Conservation (phyloP, 1,140 invertebrate genomes). For the Pseudomyrmex sp. region DNA sequence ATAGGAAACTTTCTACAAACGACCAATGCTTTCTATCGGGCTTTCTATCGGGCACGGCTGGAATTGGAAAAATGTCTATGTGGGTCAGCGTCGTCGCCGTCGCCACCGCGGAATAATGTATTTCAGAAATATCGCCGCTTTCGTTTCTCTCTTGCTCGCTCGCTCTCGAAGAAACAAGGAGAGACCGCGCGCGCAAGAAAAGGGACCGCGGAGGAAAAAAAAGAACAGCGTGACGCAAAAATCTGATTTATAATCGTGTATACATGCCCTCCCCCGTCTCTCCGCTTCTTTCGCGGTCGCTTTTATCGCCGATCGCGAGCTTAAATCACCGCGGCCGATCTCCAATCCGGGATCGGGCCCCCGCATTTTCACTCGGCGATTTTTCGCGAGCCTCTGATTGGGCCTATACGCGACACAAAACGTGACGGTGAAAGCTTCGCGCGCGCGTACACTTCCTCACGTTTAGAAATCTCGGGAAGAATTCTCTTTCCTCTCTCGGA, state of each 20-base stretch:
- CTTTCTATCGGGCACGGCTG: conserved; percentile 80
- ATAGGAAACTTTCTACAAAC: conserved; percentile 82
- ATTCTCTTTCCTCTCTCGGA: conserved; percentile 36
- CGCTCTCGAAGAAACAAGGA: not conserved
- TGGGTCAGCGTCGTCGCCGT: conserved; percentile 76
- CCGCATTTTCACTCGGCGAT: conserved; percentile 62
- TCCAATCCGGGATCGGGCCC: conserved; percentile 29
- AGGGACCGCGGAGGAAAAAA: conserved; percentile 39
- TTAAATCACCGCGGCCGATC: conserved; percentile 33
- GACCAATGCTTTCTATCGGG: conserved; percentile 56
- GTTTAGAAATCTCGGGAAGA: conserved; percentile 70
- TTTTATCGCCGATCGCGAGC: not conserved
- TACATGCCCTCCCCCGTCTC: not conserved
- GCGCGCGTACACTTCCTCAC: conserved; percentile 54
- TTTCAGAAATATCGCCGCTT: conserved; percentile 79
- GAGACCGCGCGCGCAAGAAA: conserved; percentile 33
- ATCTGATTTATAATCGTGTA: conserved; percentile 7
- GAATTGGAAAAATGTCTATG: conserved; percentile 83
- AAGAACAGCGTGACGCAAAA: conserved; percentile 54
- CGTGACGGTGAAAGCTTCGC: conserved; percentile 67
- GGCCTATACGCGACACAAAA: conserved; percentile 41
- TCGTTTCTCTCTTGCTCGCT: conserved; percentile 68
- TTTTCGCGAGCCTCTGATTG: conserved; percentile 57
- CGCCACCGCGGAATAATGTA: conserved; percentile 74
- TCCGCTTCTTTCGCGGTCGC: too few species aligned